phyloP scores from a whole-genome alignment of 2,113 vertebrate genomes.

The Bos taurus region DNA sequence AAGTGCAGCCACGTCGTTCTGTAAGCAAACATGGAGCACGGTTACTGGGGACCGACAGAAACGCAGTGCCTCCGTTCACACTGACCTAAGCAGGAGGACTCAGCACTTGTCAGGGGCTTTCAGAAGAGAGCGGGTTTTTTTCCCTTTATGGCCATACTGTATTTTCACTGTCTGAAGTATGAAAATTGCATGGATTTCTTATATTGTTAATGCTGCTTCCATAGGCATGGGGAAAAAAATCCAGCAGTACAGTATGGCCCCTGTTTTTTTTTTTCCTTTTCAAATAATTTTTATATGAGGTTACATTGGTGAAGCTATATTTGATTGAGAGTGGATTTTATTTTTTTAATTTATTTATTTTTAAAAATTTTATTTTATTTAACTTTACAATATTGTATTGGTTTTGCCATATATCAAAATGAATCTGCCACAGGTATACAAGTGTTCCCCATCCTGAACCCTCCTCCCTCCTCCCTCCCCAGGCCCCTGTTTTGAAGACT shows the following conservation, averaged over 20 bases:
- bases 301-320: background rate
- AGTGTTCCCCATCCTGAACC: too few relatives aligned
- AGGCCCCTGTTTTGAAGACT: background rate
- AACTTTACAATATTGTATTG: too few relatives aligned
- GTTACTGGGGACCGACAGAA: constrained; percentile 24
- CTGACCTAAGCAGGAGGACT: background rate
- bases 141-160: background rate
- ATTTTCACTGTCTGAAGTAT: background rate
- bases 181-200: constrained; percentile 20
- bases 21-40: background rate
- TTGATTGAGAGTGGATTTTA: background rate
- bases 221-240: background rate
- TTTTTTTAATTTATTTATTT: too few relatives aligned
- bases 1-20: constrained; percentile 88
- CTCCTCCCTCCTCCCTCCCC: too few relatives aligned
- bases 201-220: background rate
- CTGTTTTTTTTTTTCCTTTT: background rate
- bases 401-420: too few relatives aligned
- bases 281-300: background rate
- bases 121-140: background rate
- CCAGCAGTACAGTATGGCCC: background rate
- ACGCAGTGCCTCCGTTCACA: fast-evolving
- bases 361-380: too few relatives aligned
- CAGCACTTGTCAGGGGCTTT: background rate
- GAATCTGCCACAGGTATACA: too few relatives aligned